Evolutionary conservation across 1,140 invertebrate genomes (phyloP), one percentile per base, ranked within the genome.

Genomic region (Thalassaphorura encarpata): DNA sequence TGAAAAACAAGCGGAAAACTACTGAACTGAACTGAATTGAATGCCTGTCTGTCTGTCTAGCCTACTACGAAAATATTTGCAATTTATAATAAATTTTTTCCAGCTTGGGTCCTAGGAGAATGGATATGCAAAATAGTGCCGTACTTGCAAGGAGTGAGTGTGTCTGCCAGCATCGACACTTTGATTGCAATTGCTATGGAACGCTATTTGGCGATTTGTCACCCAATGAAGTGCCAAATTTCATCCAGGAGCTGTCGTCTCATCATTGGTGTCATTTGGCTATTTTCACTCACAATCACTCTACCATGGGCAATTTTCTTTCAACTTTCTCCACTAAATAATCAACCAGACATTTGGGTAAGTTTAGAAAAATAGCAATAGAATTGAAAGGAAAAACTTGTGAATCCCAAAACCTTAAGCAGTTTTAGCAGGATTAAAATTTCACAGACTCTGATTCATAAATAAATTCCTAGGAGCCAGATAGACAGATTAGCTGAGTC

Each of bases 151-250:
- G 76, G 76, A 5, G 76, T 78, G 4, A 73, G 74, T 15, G 76
- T 79, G 5, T 76, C 75, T 52, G 76, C 76, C 2, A 77, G 76
- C 1, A 75, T 79, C 39, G 76, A 77, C 63, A 78, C 77, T 0
- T 61, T 79, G 47, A 76, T 76, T 27, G 77, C 76, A 42, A 76
- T 79, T 40, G 76, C 77, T 5, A 66, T 78, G n/a, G 77, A 79
- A 64, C 71, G 75, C 71, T 62, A 57, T 63, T 58, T 77, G 43
- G 75, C 76, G 13, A 77, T 77, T 23, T 77, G 75, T 64, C 72
- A 70, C 58, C 73, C 75, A 21, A 66, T 77, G 66, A 69, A 70
- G 54, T 70, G 69, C 39, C 73, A 76, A 54, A 72, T 78, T 52
- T 71, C 72, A 2, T 69, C 70, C 5, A 63, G 68, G 41, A 69